Evolutionary conservation across 2,888 invertebrate species (phyloP).

Genomic region (Polyploca ridens): DNA sequence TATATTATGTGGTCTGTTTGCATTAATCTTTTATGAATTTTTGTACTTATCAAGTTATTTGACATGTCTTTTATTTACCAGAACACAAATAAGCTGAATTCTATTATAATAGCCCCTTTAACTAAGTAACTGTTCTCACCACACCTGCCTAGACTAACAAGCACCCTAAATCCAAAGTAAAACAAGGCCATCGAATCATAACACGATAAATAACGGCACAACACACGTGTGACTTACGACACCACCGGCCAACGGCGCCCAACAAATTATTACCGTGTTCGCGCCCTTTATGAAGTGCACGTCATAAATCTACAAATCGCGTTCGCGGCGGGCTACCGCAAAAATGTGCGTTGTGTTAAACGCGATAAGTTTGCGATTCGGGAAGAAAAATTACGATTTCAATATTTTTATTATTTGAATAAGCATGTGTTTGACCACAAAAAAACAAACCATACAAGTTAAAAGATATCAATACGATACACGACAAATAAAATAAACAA

Average conservation of each 20-base stretch:
- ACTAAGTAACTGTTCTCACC: no score
- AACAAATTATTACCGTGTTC: constrained; percentile 51
- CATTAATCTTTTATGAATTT: neutral
- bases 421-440: no score
- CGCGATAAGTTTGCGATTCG: neutral
- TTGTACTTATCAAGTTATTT: no score
- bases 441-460: no score
- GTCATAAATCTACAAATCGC: constrained; percentile 27
- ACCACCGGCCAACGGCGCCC: constrained; percentile 21
- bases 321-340: constrained; percentile 14
- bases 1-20: neutral
- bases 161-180: constrained; percentile 36
- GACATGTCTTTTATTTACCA: no score
- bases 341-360: neutral
- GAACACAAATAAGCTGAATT: no score
- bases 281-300: constrained; percentile 42
- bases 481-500: no score
- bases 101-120: no score
- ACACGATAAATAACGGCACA: constrained; percentile 44
- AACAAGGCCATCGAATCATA: constrained; percentile 48
- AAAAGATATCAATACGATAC: no score
- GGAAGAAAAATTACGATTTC: neutral
- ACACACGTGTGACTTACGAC: constrained; percentile 38
- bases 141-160: neutral
- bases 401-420: no score